Conservation (phyloP, 2,797 vertebrate species). For the Paedocypris micromegethes region DNA sequence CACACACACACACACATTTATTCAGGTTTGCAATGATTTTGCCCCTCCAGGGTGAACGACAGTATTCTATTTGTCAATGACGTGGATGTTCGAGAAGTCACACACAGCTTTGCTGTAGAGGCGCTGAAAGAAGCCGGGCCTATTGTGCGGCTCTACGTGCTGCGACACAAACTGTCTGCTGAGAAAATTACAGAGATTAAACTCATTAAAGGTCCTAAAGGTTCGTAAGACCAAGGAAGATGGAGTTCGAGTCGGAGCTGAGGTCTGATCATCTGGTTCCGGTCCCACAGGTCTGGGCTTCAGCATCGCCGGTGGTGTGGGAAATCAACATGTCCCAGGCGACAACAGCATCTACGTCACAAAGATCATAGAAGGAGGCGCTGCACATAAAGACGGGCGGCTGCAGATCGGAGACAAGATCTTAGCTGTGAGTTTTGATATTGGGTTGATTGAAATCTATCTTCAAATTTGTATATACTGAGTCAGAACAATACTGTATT, state of each 20-base stretch:
- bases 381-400: conserved; percentile 78
- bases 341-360: conserved; percentile 89
- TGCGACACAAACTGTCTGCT: conserved; percentile 70
- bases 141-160: conserved; percentile 82
- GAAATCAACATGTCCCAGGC: conserved; percentile 83
- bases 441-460: too few species aligned
- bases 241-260: conserved; percentile 2
- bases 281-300: conserved; percentile 68
- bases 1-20: not conserved
- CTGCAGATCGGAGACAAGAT: conserved; percentile 87
- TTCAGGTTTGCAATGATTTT: not conserved
- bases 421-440: conserved; percentile 61
- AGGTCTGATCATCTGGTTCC: conserved; percentile 6
- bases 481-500: not conserved
- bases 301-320: conserved; percentile 80
- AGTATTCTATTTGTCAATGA: conserved; percentile 87
- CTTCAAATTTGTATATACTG: too few species aligned
- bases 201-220: conserved; percentile 82
- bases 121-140: conserved; percentile 87
- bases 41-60: conserved; percentile 74
- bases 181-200: conserved; percentile 81
- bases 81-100: conserved; percentile 82
- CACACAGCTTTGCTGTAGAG: conserved; percentile 82
- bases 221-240: conserved; percentile 46
- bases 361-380: conserved; percentile 84